phyloP scores from a whole-genome alignment of 2,888 invertebrate species.

The Liposcelis brunnea region DNA sequence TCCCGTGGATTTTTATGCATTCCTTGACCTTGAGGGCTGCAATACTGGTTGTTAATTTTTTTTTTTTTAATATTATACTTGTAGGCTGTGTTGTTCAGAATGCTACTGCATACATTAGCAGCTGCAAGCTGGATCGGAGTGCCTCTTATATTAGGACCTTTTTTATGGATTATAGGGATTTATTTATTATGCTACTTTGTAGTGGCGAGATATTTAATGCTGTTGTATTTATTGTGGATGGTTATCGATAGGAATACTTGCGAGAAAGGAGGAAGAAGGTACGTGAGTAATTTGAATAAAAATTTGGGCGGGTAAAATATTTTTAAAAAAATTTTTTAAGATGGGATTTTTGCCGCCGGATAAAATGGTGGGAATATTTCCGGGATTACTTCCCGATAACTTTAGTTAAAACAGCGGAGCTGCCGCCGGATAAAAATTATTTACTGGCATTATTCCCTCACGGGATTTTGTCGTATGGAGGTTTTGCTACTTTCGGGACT shows the following conservation, averaged over 20 bases:
- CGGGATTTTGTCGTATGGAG: slow-evolving; percentile 68
- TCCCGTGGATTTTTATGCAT: too few species aligned
- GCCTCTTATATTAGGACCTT: slow-evolving; percentile 34
- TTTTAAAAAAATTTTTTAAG: slow-evolving; percentile 25
- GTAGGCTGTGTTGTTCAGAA: too few species aligned
- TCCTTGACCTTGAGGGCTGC: too few species aligned
- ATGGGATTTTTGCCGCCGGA: slow-evolving; percentile 42
- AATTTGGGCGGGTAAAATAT: too few species aligned
- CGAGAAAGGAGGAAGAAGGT: slow-evolving; percentile 26
- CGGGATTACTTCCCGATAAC: slow-evolving; percentile 72
- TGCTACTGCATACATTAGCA: too few species aligned
- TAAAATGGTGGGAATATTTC: slow-evolving; percentile 53
- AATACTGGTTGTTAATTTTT: too few species aligned
- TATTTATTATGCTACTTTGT: slow-evolving; percentile 31
- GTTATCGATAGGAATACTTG: slow-evolving; percentile 43
- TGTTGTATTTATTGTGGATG: slow-evolving; percentile 46
- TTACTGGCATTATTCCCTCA: slow-evolving; percentile 82
- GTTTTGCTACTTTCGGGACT: slow-evolving; percentile 61
- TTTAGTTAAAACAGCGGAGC: slow-evolving; percentile 62
- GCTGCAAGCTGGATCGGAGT: slow-evolving; percentile 30
- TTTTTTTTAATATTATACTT: too few species aligned
- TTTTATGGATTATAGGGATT: slow-evolving; percentile 28
- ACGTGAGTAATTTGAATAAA: slow-evolving; percentile 4
- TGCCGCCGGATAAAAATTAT: slow-evolving; percentile 67
- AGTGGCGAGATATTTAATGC: slow-evolving; percentile 28